Conservation (phyloP, 2,797 vertebrate species). For the Sphenopsis melanotis region DNA sequence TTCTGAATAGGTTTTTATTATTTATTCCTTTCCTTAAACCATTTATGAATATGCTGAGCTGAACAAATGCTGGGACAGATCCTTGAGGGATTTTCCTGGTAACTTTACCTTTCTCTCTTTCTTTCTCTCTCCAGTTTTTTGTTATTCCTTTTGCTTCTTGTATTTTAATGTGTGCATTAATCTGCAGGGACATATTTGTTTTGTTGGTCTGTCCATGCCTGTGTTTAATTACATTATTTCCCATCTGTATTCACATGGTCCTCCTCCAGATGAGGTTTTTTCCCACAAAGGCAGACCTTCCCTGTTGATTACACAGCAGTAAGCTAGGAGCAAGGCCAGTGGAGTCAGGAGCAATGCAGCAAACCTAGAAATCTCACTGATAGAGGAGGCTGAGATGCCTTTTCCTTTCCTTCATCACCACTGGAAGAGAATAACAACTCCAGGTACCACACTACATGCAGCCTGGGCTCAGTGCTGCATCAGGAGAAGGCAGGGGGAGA, state of each 20-base stretch:
- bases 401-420: background rate
- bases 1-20: constrained; percentile 1
- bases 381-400: background rate
- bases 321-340: background rate
- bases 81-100: background rate
- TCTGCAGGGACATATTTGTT: background rate
- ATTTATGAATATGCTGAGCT: constrained; percentile 18
- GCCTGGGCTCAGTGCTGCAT: background rate
- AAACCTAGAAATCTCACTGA: background rate
- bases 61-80: background rate
- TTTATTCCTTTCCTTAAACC: background rate
- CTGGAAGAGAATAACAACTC: background rate
- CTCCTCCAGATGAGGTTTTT: background rate
- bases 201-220: background rate
- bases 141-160: background rate
- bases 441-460: background rate
- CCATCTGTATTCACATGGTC: background rate
- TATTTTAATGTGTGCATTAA: background rate
- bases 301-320: rapidly evolving
- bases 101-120: background rate
- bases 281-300: background rate
- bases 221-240: background rate
- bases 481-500: background rate
- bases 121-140: background rate
- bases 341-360: background rate